These are phyloP conservation scores for Ptilonorhynchus violaceus DNA, from an alignment of 2,113 vertebrate species.

Conservation along the genomic window DNA sequence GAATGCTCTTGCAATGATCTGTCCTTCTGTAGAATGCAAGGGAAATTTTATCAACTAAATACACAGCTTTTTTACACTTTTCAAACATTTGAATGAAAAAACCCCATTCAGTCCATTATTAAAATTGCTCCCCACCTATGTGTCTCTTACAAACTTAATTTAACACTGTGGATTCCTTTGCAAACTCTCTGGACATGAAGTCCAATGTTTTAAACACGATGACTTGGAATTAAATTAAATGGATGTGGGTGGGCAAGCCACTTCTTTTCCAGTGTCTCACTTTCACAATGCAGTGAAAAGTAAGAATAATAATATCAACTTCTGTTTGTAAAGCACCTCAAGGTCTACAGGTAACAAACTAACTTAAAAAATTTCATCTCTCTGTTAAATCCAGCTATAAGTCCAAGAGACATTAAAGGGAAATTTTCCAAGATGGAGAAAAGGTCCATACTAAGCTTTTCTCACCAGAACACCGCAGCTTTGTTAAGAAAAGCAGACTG, in stretches of 20 bases:
- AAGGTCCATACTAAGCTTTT: not conserved
- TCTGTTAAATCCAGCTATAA: not conserved
- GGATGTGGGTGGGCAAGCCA: not conserved
- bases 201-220: not conserved
- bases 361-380: not conserved
- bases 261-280: not conserved
- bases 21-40: not conserved
- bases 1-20: not conserved
- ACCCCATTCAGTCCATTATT: not conserved
- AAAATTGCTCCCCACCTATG: not conserved
- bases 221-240: not conserved
- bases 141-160: not conserved
- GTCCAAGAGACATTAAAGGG: not conserved
- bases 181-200: not conserved
- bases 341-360: not conserved
- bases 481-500: not conserved
- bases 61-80: not conserved
- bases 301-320: not conserved
- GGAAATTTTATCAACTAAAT: not conserved
- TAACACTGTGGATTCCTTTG: not conserved
- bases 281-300: not conserved
- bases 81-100: not conserved
- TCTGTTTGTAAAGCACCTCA: not conserved
- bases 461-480: not conserved
- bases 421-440: not conserved